Base-by-base conservation (phyloP, 2,113 vertebrate genomes). In the Oncorhynchus kisutch region DNA sequence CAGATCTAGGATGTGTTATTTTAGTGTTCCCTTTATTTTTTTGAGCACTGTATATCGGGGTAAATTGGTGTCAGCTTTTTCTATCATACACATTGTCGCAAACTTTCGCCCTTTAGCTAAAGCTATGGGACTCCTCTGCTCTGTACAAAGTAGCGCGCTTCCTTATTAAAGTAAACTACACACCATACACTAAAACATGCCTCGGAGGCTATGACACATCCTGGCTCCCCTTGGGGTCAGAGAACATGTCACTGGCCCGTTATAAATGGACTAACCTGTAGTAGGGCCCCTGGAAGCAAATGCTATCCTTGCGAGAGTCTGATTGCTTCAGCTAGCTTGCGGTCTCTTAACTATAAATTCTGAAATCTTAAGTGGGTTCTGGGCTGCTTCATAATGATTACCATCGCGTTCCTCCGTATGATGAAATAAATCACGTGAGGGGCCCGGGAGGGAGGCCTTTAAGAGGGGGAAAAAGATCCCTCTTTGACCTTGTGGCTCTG, bases 231-330 rank as follows among this genome's bases (percentile, higher is more conserved):
- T 62, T n/a, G n/a, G 59, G 65, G 70, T 60, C 70, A 64, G 71
- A 79, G 77, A 62, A 62, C 59, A 2, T 2, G n/a, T 80, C 18
- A 62, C 5, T n/a, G 3, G n/a, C 8, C 59, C 5, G 13, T 67
- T 67, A 67, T 29, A 13, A 67, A 67, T 27, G 59, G 18, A 62
- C 7, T 22, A 54, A 54, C 13, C n/a, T 8, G 18, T 22, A 22
- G 59, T 62, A 62, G 59, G 59, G 6, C n/a, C 45, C 75, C 7
- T 27, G 83, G 79, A 84, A 88, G 79, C 78, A 78, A 87, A 88
- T 86, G 81, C 71, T 70, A 73, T 73, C 74, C 82, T 72, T 65
- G 65, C 73, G 81, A 78, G 84, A 75, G 75, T 77, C 83, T 2
- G 62, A 59, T 34, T 7, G 34, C 34, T 34, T 34, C 6, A 34